Base-by-base conservation (phyloP, 2,888 invertebrate species). In the Drosophila nigritarsus region DNA sequence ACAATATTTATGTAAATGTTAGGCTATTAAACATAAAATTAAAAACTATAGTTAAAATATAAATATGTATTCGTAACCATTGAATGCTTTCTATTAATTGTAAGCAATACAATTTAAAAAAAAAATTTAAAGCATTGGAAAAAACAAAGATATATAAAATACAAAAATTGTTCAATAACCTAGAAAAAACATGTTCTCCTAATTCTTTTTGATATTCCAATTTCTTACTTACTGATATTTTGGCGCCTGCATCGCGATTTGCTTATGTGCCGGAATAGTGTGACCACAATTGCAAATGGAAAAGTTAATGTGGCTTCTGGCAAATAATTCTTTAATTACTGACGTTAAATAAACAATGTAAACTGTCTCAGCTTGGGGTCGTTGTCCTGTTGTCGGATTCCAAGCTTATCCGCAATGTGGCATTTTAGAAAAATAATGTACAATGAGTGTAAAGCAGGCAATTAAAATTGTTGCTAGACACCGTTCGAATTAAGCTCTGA, bases 151-250 rank as follows among this genome's bases (percentile, higher is more conserved):
- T 58, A 59, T 65, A 64, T 69, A 36, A 65, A 78, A 82, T 63
- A 69, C 61, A 82, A 74, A 30, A 87, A 65, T 51, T 76, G 82
- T 76, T 89, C 71, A 65, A 80, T 50, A 75, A 55, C 59, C 60
- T 38, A 75, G 30, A 38, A 30, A 40, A 53, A 48, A 24, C 4
- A 27, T 24, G 24, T 45, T 34, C 34, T 38, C 4, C n/a, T n/a
- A 32, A 32, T 65, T 66, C 15, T 1, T 8, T 20, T 45, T 15
- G 20, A 20, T 20, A 15, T 13, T 1, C 20, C 1, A 6, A 45
- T 24, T 24, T 24, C 3, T 13, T 45, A 8, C 8, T 11, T 11
- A 32, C 32, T 32, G 32, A 11, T 11, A 8, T 15, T 20, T 45
- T 20, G 4, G 20, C 8, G 20, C 1, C 20, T 20, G 1, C 5